These are phyloP conservation scores for Eledona agricola DNA, from an alignment of 2,888 invertebrate genomes.

Conservation along the genomic window DNA sequence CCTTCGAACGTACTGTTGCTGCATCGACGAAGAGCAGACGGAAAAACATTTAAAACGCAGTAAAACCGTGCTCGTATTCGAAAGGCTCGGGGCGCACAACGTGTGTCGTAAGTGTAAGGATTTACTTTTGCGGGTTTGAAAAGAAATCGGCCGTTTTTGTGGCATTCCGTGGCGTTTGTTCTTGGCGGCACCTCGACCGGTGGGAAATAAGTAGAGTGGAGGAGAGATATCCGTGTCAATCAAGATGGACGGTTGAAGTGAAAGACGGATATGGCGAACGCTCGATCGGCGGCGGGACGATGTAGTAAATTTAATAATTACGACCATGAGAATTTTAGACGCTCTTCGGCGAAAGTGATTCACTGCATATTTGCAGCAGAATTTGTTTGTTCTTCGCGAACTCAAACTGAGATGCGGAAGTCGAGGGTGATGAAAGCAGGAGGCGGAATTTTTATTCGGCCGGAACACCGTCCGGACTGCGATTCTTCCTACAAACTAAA, in stretches of 20 bases:
- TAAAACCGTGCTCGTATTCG: slow-evolving; percentile 3
- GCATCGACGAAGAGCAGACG: not conserved
- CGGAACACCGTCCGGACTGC: no score
- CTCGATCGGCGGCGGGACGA: slow-evolving; percentile 11
- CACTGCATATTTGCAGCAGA: no score
- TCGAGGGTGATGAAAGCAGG: no score
- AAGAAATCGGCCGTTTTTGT: no score
- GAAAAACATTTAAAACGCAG: not conserved
- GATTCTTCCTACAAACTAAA: slow-evolving; percentile 41
- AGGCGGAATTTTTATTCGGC: no score
- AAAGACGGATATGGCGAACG: slow-evolving; percentile 23
- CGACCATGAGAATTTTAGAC: slow-evolving; percentile 7
- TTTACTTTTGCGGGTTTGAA: no score
- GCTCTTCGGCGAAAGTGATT: no score
- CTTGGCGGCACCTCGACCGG: no score
- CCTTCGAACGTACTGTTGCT: slow-evolving; percentile 6
- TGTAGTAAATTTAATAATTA: slow-evolving; percentile 13
- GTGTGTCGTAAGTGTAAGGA: no score
- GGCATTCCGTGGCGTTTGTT: no score
- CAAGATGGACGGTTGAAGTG: slow-evolving; percentile 16
- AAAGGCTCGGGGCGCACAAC: not conserved
- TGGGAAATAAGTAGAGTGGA: slow-evolving; percentile 13
- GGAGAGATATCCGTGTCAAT: slow-evolving; percentile 26
- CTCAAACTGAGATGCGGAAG: no score
- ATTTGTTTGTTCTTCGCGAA: no score